Conservation (phyloP, 2,113 vertebrate genomes). For the Motacilla alba region DNA sequence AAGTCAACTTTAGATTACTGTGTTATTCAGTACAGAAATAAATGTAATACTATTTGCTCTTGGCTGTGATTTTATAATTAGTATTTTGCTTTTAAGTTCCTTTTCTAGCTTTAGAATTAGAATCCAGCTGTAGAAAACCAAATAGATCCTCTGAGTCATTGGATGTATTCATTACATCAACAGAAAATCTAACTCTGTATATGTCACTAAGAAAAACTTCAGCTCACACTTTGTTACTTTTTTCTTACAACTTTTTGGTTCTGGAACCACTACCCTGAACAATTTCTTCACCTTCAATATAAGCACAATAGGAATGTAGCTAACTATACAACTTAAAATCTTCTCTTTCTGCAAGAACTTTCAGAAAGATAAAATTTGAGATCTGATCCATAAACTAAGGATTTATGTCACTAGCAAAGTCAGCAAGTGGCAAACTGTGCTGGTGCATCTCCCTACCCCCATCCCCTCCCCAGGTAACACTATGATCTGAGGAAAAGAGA, state of each 20-base stretch:
- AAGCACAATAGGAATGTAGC: not conserved
- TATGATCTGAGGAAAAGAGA: not conserved
- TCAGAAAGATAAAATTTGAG: not conserved
- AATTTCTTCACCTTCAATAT: not conserved
- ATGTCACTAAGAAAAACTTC: not conserved
- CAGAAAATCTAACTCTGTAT: not conserved
- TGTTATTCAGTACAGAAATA: constrained; percentile 1
- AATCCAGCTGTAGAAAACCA: not conserved
- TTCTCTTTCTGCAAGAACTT: not conserved
- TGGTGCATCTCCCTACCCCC: not conserved
- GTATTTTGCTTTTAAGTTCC: constrained; percentile 46
- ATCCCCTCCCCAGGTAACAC: not conserved
- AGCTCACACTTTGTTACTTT: not conserved
- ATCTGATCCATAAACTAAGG: not conserved
- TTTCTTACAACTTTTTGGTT: not conserved
- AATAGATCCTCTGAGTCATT: not conserved
- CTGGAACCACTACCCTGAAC: not conserved
- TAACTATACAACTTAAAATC: not conserved
- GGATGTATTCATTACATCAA: not conserved
- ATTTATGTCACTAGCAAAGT: not conserved
- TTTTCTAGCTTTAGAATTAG: constrained; percentile 19
- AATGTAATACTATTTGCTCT: not conserved
- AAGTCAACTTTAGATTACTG: constrained; percentile 25
- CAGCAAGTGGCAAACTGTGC: not conserved
- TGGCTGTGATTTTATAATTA: constrained; percentile 56